phyloP scores from a whole-genome alignment of 2,888 invertebrate species.

The Calliphora vomitoria region DNA sequence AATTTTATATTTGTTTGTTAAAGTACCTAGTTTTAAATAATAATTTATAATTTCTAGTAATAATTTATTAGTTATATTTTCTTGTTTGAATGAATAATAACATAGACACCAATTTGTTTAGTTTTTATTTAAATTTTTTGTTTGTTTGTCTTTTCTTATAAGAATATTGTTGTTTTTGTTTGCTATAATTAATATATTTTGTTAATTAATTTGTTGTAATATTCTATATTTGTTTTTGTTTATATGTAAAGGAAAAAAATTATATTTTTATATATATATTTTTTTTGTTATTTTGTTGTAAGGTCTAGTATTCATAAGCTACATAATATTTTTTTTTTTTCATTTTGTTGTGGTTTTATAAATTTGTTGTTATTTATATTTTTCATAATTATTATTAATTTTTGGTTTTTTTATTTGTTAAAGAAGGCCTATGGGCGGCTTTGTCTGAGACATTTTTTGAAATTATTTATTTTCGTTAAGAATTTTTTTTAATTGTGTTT shows the following conservation, averaged over 20 bases:
- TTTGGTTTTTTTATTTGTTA: constrained; percentile 56
- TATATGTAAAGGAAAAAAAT: constrained; percentile 62
- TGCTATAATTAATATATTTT: constrained; percentile 63
- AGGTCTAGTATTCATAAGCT: constrained; percentile 71
- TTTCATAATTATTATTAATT: constrained; percentile 56
- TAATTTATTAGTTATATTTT: constrained; percentile 12
- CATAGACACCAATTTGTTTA: constrained; percentile 66
- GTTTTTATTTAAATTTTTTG: constrained; percentile 68
- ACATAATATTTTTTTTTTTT: constrained; percentile 39
- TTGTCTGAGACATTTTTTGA: constrained; percentile 76
- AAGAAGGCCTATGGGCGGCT: constrained; percentile 80
- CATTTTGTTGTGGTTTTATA: constrained; percentile 33
- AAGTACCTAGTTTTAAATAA: constrained; percentile 39
- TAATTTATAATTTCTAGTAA: constrained; percentile 1
- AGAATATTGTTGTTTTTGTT: constrained; percentile 63
- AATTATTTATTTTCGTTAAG: constrained; percentile 49
- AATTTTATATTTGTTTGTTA: constrained; percentile 18
- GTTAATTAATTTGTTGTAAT: constrained; percentile 38
- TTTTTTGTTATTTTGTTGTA: constrained; percentile 45
- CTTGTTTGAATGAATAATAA: constrained; percentile 65
- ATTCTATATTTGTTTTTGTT: constrained; percentile 32
- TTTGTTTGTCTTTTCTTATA: constrained; percentile 67
- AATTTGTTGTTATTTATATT: constrained; percentile 62
- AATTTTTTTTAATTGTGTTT: constrained; percentile 40
- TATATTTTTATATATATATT: constrained; percentile 39